These are phyloP conservation scores for Amblyraja radiata DNA, from an alignment of 2,797 vertebrate genomes.

Conservation along the genomic window DNA sequence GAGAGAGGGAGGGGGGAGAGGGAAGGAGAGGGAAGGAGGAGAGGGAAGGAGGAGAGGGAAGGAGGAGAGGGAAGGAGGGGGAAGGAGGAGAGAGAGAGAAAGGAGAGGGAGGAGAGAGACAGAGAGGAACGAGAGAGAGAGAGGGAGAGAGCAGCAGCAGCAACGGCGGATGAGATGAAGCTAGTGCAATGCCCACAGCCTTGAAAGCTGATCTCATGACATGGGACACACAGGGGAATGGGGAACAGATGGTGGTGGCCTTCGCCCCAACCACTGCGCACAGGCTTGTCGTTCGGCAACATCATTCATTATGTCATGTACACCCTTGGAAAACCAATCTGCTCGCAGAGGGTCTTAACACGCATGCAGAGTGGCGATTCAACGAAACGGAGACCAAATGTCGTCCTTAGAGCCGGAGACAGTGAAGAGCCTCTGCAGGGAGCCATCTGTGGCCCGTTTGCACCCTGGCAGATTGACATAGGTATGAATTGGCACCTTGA, in stretches of 20 bases:
- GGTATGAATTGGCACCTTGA: conserved; percentile 42
- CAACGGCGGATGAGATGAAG: conserved; percentile 40
- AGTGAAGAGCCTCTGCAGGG: conserved; percentile 43
- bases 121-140: not conserved
- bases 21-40: too few relatives aligned
- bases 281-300: not conserved
- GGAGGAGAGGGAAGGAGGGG: too few relatives aligned
- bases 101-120: too few relatives aligned
- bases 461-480: conserved; percentile 48
- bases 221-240: conserved; percentile 53
- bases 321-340: conserved; percentile 22
- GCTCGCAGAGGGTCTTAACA: not conserved
- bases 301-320: conserved; percentile 32
- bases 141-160: conserved; percentile 44
- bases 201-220: conserved; percentile 70
- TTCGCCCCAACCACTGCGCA: conserved; percentile 46
- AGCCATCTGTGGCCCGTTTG: conserved; percentile 52
- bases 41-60: too few relatives aligned
- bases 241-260: conserved; percentile 63
- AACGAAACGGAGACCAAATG: conserved; percentile 29
- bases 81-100: too few relatives aligned
- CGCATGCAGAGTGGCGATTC: not conserved
- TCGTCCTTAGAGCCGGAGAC: not conserved
- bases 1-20: too few relatives aligned
- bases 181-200: conserved; percentile 50